Percentiles rank a stretch among this genome's conserved stretches.
These are phyloP conservation scores for Cheilosia vernalis DNA, from an alignment of 2,888 invertebrate species.

Conservation along the genomic window DNA sequence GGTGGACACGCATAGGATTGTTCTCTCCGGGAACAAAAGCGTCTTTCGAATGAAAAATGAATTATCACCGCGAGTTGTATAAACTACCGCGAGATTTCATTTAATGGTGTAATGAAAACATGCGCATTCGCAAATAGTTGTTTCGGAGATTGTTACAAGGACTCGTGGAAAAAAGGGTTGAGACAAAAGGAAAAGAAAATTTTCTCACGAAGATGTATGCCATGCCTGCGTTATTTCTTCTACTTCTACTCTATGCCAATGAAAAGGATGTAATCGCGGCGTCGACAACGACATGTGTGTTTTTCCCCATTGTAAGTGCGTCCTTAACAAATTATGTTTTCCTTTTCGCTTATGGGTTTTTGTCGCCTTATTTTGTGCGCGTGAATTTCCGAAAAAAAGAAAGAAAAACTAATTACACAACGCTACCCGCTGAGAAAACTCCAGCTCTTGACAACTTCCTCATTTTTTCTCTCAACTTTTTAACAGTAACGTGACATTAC, in stretches of 20 bases:
- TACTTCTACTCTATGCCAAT: conserved; percentile 38
- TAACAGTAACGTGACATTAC: conserved; percentile 24
- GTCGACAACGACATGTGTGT: conserved; percentile 39
- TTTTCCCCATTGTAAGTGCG: conserved; percentile 22
- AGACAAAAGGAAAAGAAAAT: conserved; percentile 23
- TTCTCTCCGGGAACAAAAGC: conserved; percentile 52
- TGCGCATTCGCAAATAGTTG: conserved; percentile 55
- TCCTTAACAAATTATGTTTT: conserved; percentile 63
- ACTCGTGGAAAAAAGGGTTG: conserved; percentile 51
- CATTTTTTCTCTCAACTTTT: background rate
- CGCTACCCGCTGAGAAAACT: conserved; percentile 48
- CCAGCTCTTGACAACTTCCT: conserved; percentile 20
- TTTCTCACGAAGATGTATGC: conserved; percentile 62
- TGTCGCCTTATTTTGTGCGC: conserved; percentile 52
- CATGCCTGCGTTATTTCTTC: conserved; percentile 19
- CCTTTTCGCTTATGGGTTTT: conserved; percentile 23
- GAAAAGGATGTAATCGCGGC: conserved; percentile 55
- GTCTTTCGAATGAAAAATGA: conserved; percentile 24
- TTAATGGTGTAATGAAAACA: conserved; percentile 45
- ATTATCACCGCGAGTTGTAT: conserved; percentile 56
- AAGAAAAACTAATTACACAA: conserved; percentile 53
- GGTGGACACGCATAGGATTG: background rate
- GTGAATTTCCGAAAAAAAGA: conserved; percentile 41
- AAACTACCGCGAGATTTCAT: conserved; percentile 54
- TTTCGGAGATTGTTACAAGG: conserved; percentile 55